Evolutionary conservation across 1,140 invertebrate species (phyloP).

Genomic region (Sinella curviseta): DNA sequence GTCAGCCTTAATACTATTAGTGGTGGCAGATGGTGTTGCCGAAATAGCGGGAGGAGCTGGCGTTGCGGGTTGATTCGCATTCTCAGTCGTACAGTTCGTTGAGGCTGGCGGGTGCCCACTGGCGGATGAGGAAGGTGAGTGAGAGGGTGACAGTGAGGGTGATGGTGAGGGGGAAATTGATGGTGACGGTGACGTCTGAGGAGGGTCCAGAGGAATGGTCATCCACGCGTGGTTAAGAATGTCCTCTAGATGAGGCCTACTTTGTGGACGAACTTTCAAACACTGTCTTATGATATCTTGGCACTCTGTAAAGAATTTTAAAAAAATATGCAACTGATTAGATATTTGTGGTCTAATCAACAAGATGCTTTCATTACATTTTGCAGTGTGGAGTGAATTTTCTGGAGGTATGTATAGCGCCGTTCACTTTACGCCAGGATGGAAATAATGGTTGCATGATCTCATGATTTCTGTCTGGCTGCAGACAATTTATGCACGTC

Average conservation of each 20-base stretch:
- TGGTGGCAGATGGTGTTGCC: neutral
- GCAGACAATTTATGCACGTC: too few relatives aligned
- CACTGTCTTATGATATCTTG: constrained; percentile 64
- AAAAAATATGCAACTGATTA: neutral
- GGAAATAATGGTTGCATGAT: too few relatives aligned
- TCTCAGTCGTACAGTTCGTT: constrained; percentile 15
- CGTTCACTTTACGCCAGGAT: too few relatives aligned
- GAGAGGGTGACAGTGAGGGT: constrained; percentile 34
- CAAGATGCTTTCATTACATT: neutral
- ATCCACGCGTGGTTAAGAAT: constrained; percentile 65
- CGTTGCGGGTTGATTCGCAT: neutral
- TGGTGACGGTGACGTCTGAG: constrained; percentile 38
- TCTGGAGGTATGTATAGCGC: too few relatives aligned
- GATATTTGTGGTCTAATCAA: neutral
- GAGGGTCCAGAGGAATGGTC: constrained; percentile 50
- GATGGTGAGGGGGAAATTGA: constrained; percentile 34
- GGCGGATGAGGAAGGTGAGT: constrained; percentile 43
- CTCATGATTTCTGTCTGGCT: too few relatives aligned
- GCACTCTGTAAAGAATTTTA: constrained; percentile 57
- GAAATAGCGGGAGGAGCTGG: neutral
- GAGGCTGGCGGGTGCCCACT: constrained; percentile 38
- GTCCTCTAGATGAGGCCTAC: constrained; percentile 62
- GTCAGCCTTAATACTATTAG: neutral
- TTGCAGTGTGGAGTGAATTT: neutral
- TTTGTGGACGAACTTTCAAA: constrained; percentile 59